Conservation (phyloP, 2,113 vertebrate genomes). For the Thinocorus orbignyianus region DNA sequence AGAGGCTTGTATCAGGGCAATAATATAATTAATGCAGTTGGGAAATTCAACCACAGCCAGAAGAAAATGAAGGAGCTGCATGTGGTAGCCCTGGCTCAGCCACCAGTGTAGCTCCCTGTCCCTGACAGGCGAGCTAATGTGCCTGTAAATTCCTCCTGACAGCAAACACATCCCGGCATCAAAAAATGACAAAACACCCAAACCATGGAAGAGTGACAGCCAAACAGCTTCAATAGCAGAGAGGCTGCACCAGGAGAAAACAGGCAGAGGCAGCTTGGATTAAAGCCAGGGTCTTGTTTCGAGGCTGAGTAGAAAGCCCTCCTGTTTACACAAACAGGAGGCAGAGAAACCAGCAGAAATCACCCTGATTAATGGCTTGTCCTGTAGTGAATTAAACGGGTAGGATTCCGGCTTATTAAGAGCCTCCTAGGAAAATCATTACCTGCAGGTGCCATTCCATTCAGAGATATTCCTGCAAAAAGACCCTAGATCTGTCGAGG, state of each 20-base stretch:
- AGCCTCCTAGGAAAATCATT: neutral
- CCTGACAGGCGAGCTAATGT: conserved; percentile 59
- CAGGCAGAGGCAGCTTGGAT: conserved; percentile 19
- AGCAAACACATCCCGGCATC: conserved; percentile 60
- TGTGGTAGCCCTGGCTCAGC: neutral
- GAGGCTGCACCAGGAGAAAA: conserved; percentile 1
- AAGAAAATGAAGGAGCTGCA: conserved; percentile 37
- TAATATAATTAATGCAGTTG: conserved; percentile 56
- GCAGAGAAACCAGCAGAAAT: conserved; percentile 6
- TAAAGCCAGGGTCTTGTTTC: neutral
- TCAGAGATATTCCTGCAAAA: neutral
- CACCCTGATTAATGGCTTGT: neutral
- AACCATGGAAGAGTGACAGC: conserved; percentile 62
- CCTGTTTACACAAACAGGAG: neutral
- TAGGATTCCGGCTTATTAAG: neutral
- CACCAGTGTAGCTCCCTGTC: neutral
- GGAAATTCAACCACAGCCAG: conserved; percentile 41
- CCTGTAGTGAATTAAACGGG: neutral
- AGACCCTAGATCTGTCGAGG: neutral
- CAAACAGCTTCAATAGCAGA: conserved; percentile 43
- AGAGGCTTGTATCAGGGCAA: neutral
- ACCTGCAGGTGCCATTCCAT: neutral
- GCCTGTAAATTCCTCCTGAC: conserved; percentile 69
- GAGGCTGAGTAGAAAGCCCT: neutral
- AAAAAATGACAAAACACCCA: conserved; percentile 66